Evolutionary conservation across 2,797 vertebrate species (phyloP), one percentile per base, ranked within the genome.

Genomic region (Artibeus jamaicensis): DNA sequence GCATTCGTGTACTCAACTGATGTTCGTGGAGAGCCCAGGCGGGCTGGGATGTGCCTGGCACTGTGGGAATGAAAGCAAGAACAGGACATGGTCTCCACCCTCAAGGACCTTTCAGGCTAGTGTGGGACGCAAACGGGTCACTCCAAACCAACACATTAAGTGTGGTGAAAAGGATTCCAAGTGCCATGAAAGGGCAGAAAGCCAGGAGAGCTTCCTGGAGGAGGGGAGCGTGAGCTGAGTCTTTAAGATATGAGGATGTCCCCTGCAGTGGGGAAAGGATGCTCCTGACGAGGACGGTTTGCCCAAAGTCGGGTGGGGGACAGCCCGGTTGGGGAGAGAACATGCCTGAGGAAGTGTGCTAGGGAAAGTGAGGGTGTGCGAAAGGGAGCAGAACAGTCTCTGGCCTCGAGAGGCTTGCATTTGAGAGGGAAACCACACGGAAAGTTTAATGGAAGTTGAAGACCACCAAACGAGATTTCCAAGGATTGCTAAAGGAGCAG

Each of bases 351-450:
- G 22, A 76, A 22, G 34, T 50, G 4, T 7, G 53, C 24, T 50
- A 9, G 39, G 42, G 24, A 6, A 53, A 65, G 24, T 0, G 9
- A 9, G 57, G 1, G 1, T n/a, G 7, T 7, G 26, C 14, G 3
- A 37, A 86, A 73, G 26, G 42, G 19, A 32, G n/a, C 21, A 22
- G 26, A 76, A 29, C 32, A 26, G 34, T 2, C 14, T 39, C 14
- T 39, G 50, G 16, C n/a, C 34, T 37, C 50, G 8, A 67, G 9
- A 65, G 50, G 42, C 83, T n/a, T 2, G 48, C 42, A 42, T 55
- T 67, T 32, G 16, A 62, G 29, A 65, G 65, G 79, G 79, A 59
- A 46, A 32, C 11, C 14, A 5, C 5, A 1, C 26, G 12, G 16
- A 22, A 93, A n/a, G 21, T 21, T n/a, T 32, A 32, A 68, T 22